Evolutionary conservation across 2,888 invertebrate species (phyloP).

Genomic region (Eristalis pertinax): DNA sequence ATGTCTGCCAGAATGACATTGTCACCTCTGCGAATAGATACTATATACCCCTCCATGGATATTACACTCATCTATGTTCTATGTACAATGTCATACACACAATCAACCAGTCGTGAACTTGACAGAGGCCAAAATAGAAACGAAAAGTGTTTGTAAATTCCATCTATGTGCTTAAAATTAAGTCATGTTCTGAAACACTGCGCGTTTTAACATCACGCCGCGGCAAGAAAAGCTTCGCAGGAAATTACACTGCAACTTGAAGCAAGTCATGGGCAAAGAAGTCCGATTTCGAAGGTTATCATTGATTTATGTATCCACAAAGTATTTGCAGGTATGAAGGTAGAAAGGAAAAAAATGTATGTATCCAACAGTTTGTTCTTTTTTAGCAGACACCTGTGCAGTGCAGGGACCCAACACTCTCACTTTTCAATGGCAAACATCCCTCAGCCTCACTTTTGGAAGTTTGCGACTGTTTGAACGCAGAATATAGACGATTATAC

Average conservation of each 20-base stretch:
- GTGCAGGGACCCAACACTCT: background rate
- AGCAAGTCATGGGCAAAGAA: background rate
- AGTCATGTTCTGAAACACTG: no score
- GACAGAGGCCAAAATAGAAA: no score
- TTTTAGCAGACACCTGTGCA: background rate
- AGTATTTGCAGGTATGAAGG: background rate
- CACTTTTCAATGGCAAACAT: background rate
- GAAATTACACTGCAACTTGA: background rate
- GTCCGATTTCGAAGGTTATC: conserved; percentile 8
- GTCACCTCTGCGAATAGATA: no score
- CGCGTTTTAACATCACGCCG: background rate
- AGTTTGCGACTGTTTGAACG: background rate
- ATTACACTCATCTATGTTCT: no score
- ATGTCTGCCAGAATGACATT: no score
- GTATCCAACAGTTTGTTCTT: background rate
- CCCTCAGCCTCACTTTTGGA: background rate
- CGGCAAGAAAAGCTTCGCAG: background rate
- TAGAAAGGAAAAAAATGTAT: background rate
- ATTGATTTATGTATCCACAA: conserved; percentile 2
- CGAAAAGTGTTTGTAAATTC: no score
- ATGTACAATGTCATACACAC: no score
- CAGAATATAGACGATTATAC: background rate
- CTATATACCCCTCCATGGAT: no score
- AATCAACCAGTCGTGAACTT: no score
- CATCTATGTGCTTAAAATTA: no score